A percentile compares a stretch with the other conserved stretches of the same genome.
Conservation (phyloP, 2,888 invertebrate species). For the Polydrusus tereticollis region DNA sequence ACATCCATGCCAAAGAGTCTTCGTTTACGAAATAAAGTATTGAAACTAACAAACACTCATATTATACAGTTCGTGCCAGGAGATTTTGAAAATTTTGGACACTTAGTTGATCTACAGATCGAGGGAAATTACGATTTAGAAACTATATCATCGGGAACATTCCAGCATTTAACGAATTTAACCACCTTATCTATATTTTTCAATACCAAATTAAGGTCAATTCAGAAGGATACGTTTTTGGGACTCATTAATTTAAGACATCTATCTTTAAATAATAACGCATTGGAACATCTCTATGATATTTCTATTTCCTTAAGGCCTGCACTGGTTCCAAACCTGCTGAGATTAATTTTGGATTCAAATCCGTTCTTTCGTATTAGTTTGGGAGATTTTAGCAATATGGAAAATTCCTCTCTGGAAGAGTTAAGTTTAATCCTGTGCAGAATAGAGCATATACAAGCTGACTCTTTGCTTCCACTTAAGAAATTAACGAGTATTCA, state of each 20-base stretch:
- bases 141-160: constrained; percentile 68
- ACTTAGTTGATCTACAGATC: constrained; percentile 68
- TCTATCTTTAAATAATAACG: constrained; percentile 71
- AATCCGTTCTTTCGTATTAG: constrained; percentile 69
- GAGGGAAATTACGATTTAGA: constrained; percentile 71
- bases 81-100: constrained; percentile 65
- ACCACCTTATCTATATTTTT: constrained; percentile 71
- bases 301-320: constrained; percentile 67
- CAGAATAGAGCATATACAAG: constrained; percentile 70
- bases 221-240: constrained; percentile 68
- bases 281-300: constrained; percentile 67
- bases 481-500: constrained; percentile 67
- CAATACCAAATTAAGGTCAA: constrained; percentile 67
- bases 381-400: constrained; percentile 67
- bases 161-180: constrained; percentile 68
- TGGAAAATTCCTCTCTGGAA: constrained; percentile 67
- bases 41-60: constrained; percentile 70
- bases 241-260: constrained; percentile 69
- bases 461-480: constrained; percentile 68
- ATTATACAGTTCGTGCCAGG: constrained; percentile 66
- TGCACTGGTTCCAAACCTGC: constrained; percentile 67
- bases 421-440: constrained; percentile 70
- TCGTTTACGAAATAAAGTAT: constrained; percentile 62
- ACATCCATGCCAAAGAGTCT: constrained; percentile 69
- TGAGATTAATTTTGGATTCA: constrained; percentile 70